Base-by-base conservation (phyloP, 2,113 vertebrate species). In the Colistium nudipinnis region DNA sequence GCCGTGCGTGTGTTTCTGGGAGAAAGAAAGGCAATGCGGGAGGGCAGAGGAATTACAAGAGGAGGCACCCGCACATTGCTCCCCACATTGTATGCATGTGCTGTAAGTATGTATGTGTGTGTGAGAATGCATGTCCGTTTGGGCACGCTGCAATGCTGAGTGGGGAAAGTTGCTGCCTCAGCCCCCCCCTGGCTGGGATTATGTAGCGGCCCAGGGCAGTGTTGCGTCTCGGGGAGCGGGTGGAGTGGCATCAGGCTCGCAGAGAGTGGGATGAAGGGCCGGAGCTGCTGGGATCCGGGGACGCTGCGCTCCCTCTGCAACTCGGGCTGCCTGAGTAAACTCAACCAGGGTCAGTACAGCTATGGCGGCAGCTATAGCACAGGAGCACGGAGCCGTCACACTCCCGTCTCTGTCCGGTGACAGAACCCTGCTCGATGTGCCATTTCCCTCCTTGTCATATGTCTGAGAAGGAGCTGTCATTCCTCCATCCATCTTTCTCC, bases 201-300 rank as follows among this genome's bases (percentile, higher is more conserved):
- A 87, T 95, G 94, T 90, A 94, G 91, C 65, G 39, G 77, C 65
- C 65, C 54, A 59, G 79, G 68, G 70, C 79, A 81, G 81, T 22
- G 70, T 63, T 81, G 74, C 48, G 41, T 85, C 67, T 87, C 30
- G 83, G 82, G 75, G 87, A 87, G 45, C 74, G 84, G n/a, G n/a
- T 70, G 84, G 73, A 70, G 65, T 72, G 64, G 76, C 60, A 87
- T 56, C 76, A 82, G 88, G 74, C 87, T 87, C 14, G 84, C 92
- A 62, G 86, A 87, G 87, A 89, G 78, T 78, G 95, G 94, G 82
- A 98, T 98, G 97, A 97, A 97, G 95, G 95, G 94, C 83, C 93
- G 95, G 89, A 93, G 94, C 92, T 98, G 96, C 95, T 97, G 95
- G 96, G 96, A 95, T 90, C 69, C 93, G 0, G 94, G 93, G 92